phyloP scores from a whole-genome alignment of 2,797 vertebrate species.

The Enteromius anoplus region DNA sequence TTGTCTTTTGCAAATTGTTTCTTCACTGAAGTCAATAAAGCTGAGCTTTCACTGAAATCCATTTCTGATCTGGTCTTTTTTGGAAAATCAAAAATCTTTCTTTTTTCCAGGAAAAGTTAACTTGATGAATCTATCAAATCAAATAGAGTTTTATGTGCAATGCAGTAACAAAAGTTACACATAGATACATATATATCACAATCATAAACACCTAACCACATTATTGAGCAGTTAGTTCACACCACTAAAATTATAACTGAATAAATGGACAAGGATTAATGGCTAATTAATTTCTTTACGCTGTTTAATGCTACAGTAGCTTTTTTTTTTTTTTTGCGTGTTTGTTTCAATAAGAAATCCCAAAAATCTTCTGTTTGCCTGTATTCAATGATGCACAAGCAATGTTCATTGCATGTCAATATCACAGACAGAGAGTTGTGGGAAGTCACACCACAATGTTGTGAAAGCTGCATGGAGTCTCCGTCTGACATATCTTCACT shows the following conservation, averaged over 20 bases:
- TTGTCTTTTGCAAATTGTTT: constrained; percentile 43
- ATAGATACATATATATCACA: neutral
- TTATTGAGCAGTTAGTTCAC: neutral
- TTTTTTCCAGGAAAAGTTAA: neutral
- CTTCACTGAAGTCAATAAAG: constrained; percentile 59
- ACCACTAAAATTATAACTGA: neutral
- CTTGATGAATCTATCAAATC: neutral
- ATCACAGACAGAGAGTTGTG: neutral
- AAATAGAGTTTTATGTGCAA: neutral
- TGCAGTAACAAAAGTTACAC: neutral
- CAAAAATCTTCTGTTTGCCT: neutral
- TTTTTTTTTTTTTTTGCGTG: neutral
- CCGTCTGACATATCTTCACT: neutral
- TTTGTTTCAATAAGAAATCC: neutral
- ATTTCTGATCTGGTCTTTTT: constrained; percentile 8
- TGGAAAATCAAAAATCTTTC: neutral
- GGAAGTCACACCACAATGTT: neutral
- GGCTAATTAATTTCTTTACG: neutral
- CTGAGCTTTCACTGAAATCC: constrained; percentile 45
- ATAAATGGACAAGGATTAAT: neutral
- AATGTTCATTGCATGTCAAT: neutral
- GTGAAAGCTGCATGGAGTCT: neutral
- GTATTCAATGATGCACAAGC: neutral
- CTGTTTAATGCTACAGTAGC: neutral
- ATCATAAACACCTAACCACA: neutral